Base-by-base conservation (phyloP, 2,888 invertebrate genomes). In the Willowsia nigromaculata region DNA sequence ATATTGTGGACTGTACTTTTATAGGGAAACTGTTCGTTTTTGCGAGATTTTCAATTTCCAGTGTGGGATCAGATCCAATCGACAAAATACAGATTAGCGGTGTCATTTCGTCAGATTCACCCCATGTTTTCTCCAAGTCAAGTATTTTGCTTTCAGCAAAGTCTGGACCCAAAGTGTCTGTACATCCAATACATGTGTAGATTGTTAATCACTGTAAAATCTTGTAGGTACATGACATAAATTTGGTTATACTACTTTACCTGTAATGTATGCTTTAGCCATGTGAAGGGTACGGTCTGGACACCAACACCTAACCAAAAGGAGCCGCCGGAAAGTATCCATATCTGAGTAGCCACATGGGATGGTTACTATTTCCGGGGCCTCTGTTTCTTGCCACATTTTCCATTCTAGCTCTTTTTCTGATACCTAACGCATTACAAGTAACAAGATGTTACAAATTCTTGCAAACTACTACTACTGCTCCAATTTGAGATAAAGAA, bases 61-160 rank as follows among this genome's bases (percentile, higher is more conserved):
- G 96, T n/a, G 98, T 98, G 0, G 99, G 99, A 95, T 99, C 99
- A 0, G 98, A 98, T 0, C 99, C 99, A 93, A 98, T 98, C 0
- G 98, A 98, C 22, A 99, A 94, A 92, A 99, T 96, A 93, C 99
- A 99, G 92, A 98, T 96, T 27, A 99, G 95, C 0, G 99, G 99
- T 0, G 97, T 96, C 40, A 97, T 95, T 0, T 97, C 96, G 93
- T 97, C 97, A 0, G 98, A 98, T 94, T 99, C 99, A 33, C 95
- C 95, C 97, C 97, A 98, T 50, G 98, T 98, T 89, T 92, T 89
- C 59, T 99, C 99, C 91, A 99, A 95, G 94, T 99, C 98, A 30
- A 99, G 94, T 91, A 99, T 98, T 92, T 97, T 96, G 74, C 98
- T 97, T 94, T 99, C 98, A 0, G 98, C 98, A 93, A 97, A 98